These are phyloP conservation scores for Acanthurus tractus DNA, from an alignment of 2,797 vertebrate species.

Conservation along the genomic window DNA sequence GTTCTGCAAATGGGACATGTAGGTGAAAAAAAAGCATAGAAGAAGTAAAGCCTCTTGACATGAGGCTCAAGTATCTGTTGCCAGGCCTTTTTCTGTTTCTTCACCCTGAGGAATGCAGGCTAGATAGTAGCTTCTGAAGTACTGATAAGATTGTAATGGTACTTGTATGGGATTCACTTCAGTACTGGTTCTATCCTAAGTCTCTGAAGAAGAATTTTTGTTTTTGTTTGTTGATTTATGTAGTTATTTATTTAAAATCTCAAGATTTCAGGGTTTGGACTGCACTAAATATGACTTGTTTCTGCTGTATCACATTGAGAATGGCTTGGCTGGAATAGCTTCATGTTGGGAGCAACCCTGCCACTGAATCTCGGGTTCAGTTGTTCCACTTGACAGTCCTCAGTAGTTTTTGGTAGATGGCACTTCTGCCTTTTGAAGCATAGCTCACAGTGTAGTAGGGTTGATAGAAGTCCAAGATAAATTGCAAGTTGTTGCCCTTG, in stretches of 20 bases:
- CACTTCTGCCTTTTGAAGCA: slow-evolving; percentile 17
- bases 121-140: slow-evolving; percentile 37
- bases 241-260: too few species aligned
- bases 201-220: neutral
- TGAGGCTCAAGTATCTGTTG: neutral
- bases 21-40: neutral
- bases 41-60: neutral
- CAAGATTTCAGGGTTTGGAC: neutral
- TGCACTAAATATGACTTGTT: neutral
- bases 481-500: slow-evolving; percentile 1
- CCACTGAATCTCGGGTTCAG: neutral
- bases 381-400: slow-evolving; percentile 11
- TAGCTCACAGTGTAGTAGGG: neutral
- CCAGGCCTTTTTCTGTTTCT: slow-evolving; percentile 17
- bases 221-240: too few species aligned
- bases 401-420: slow-evolving; percentile 14
- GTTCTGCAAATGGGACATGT: neutral
- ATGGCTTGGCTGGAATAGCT: neutral
- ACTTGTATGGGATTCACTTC: slow-evolving; percentile 10
- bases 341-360: neutral
- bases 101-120: slow-evolving; percentile 51
- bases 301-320: neutral
- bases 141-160: slow-evolving; percentile 49
- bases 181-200: neutral
- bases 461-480: slow-evolving; percentile 33